These are phyloP conservation scores for Heterodera schachtii DNA, from an alignment of 1,140 invertebrate species.

Conservation along the genomic window DNA sequence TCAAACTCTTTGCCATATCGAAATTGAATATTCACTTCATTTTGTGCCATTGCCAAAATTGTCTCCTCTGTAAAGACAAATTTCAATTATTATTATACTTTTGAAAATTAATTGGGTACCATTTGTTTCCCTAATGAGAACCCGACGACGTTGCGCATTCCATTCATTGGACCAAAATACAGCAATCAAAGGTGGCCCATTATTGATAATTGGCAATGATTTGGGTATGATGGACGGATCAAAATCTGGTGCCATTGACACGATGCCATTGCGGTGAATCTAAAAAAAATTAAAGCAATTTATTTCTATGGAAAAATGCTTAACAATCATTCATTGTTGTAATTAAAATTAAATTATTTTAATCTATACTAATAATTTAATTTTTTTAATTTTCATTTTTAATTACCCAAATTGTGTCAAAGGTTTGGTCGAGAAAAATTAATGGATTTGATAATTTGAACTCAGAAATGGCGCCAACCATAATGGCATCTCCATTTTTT, in stretches of 20 bases:
- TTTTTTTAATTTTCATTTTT: constrained; percentile 27
- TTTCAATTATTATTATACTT: background rate
- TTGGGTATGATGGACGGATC: constrained; percentile 12
- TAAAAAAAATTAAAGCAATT: no score
- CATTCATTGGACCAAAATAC: constrained; percentile 43
- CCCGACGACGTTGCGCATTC: constrained; percentile 21
- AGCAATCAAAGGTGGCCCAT: constrained; percentile 44
- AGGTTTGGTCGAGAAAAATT: constrained; percentile 55
- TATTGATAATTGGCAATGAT: constrained; percentile 21
- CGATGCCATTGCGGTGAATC: constrained; percentile 49
- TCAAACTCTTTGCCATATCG: constrained; percentile 54
- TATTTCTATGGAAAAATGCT: no score
- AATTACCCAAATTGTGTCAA: constrained; percentile 57
- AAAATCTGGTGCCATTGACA: constrained; percentile 42
- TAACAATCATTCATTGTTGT: background rate
- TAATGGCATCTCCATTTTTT: constrained; percentile 39
- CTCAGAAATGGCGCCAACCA: constrained; percentile 34
- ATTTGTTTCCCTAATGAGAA: constrained; percentile 52
- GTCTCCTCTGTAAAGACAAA: constrained; percentile 36
- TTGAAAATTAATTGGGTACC: constrained; percentile 27
- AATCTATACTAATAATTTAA: no score
- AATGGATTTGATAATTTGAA: constrained; percentile 52
- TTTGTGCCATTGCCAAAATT: constrained; percentile 50
- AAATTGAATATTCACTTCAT: constrained; percentile 59
- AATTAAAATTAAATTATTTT: no score